phyloP scores from a whole-genome alignment of 2,888 invertebrate species.

The Glyphotaelius pellucidus region DNA sequence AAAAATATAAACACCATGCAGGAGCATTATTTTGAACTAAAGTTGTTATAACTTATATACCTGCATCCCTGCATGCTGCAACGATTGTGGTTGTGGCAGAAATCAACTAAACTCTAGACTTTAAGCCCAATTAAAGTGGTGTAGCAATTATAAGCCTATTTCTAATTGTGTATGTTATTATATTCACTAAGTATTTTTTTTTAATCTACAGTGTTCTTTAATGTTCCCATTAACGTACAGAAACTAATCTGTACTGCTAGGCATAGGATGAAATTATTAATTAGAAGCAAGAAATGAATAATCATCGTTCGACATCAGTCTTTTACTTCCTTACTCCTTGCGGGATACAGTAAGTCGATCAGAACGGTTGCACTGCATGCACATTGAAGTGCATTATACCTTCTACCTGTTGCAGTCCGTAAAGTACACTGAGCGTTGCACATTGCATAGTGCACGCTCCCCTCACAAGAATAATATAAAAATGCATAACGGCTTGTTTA shows the following conservation, averaged over 20 bases:
- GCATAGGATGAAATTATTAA: not conserved
- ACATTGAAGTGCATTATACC: not conserved
- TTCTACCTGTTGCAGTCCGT: not conserved
- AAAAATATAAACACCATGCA: not conserved
- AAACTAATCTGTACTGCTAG: not conserved
- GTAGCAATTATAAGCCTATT: too few relatives aligned
- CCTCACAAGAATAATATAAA: slow-evolving; percentile 8
- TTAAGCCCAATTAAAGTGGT: too few relatives aligned
- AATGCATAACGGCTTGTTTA: slow-evolving; percentile 7
- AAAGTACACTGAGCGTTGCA: not conserved
- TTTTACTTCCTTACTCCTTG: not conserved
- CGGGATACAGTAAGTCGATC: slow-evolving; percentile 3
- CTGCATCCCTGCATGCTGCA: too few relatives aligned
- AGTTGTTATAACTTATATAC: not conserved
- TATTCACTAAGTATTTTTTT: not conserved
- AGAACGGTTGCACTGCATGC: slow-evolving; percentile 17
- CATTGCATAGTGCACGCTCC: not conserved
- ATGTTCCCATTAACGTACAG: not conserved
- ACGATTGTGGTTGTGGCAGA: too few relatives aligned
- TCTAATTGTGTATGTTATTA: not conserved
- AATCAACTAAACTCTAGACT: too few relatives aligned
- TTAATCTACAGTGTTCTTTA: not conserved
- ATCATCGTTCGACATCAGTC: not conserved
- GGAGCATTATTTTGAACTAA: not conserved
- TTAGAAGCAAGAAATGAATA: not conserved